These are phyloP conservation scores for Penaeus chinensis DNA, from an alignment of 1,140 invertebrate genomes.

Conservation along the genomic window DNA sequence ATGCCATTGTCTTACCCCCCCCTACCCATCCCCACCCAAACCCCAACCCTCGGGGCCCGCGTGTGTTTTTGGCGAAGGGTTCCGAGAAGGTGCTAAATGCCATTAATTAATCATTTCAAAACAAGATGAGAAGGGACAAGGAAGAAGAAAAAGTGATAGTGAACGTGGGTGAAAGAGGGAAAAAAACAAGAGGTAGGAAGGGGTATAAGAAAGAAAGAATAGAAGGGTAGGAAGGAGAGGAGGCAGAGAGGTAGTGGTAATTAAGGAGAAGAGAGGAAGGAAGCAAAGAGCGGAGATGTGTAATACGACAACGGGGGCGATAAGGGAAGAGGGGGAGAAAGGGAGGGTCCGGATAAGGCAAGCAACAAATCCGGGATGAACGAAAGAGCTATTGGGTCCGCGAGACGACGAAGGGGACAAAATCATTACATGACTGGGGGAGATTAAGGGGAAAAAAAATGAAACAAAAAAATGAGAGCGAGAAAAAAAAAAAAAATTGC, in stretches of 20 bases:
- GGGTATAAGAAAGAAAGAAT: neutral
- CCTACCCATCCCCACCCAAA: neutral
- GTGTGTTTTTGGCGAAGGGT: conserved; percentile 23
- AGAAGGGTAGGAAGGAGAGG: neutral
- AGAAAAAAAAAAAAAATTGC: too few species aligned
- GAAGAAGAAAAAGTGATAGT: neutral
- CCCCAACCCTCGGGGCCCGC: neutral
- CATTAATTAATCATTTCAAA: conserved; percentile 50
- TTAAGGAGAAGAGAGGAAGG: neutral
- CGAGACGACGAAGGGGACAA: too few species aligned
- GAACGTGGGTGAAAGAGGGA: neutral
- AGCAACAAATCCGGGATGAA: too few species aligned
- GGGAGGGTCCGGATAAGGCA: neutral
- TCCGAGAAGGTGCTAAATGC: conserved; percentile 24
- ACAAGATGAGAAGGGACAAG: neutral
- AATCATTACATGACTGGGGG: too few species aligned
- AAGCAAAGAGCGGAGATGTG: neutral
- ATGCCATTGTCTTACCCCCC: neutral
- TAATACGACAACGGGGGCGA: neutral
- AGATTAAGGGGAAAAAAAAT: too few species aligned
- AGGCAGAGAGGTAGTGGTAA: neutral
- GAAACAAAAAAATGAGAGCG: too few species aligned
- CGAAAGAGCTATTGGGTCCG: too few species aligned
- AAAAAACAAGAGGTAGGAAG: neutral
- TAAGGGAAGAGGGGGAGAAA: neutral